phyloP scores from a whole-genome alignment of 2,888 invertebrate genomes.

The Oscheius onirici region DNA sequence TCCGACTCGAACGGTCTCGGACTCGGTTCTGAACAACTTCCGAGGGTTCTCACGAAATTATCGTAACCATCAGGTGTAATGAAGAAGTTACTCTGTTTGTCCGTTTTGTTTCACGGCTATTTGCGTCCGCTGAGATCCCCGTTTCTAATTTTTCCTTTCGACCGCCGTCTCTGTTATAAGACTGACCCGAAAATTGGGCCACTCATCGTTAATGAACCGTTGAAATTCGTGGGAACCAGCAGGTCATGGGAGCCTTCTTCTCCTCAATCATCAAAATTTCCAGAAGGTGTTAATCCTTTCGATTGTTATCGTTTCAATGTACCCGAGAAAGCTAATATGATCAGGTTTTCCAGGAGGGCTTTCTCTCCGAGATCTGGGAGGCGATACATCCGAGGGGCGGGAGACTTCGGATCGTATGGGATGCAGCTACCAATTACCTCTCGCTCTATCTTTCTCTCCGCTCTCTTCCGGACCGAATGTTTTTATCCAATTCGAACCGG shows the following conservation, averaged over 20 bases:
- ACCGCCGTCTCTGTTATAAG: background rate
- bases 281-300: constrained; percentile 6
- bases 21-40: constrained; percentile 15
- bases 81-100: background rate
- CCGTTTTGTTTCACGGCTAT: background rate
- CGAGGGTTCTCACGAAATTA: constrained; percentile 24
- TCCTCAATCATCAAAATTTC: background rate
- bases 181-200: constrained; percentile 1
- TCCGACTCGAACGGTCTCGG: constrained; percentile 17
- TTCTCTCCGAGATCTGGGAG: constrained; percentile 10
- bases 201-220: constrained; percentile 8
- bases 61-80: constrained; percentile 14
- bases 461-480: constrained; percentile 15
- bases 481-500: constrained; percentile 12
- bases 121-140: background rate
- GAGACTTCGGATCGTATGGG: background rate
- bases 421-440: constrained; percentile 23
- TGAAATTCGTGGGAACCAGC: background rate
- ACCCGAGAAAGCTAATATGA: constrained; percentile 14
- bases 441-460: constrained; percentile 5
- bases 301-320: background rate
- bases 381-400: constrained; percentile 17
- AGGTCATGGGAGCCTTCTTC: background rate
- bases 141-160: too few relatives aligned
- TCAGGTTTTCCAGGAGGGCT: constrained; percentile 20